Conservation (phyloP, 2,888 invertebrate genomes). For the Clusia tigrina region DNA sequence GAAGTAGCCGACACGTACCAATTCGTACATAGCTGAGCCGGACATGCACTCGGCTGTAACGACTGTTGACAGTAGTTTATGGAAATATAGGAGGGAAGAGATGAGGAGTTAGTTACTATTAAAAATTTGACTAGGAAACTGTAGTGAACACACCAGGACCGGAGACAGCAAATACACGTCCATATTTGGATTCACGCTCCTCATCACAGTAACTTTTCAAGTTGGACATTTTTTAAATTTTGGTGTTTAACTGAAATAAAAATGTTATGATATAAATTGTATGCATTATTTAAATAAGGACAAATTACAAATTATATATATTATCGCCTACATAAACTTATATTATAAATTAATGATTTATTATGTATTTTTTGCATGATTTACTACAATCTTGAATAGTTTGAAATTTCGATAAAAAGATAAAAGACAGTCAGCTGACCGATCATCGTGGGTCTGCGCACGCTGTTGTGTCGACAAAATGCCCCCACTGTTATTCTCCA, state of each 20-base stretch:
- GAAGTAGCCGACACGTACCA: constrained; percentile 97
- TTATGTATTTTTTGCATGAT: too few relatives aligned
- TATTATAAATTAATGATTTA: too few relatives aligned
- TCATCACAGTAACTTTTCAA: constrained; percentile 81
- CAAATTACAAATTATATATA: background rate
- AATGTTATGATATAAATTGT: background rate
- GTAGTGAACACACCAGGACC: constrained; percentile 92
- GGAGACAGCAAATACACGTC: constrained; percentile 96
- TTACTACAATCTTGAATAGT: too few relatives aligned
- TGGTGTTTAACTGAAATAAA: constrained; percentile 42
- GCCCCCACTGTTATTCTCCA: too few relatives aligned
- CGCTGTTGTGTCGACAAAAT: too few relatives aligned
- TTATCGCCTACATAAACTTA: too few relatives aligned
- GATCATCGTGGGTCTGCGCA: too few relatives aligned
- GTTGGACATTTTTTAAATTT: constrained; percentile 68
- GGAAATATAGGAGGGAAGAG: too few relatives aligned
- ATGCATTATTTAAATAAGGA: background rate
- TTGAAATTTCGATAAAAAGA: too few relatives aligned
- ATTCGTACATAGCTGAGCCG: constrained; percentile 99
- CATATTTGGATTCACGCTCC: constrained; percentile 87
- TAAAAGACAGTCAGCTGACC: too few relatives aligned
- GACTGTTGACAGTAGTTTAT: constrained; percentile 79
- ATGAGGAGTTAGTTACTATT: background rate
- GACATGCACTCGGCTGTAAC: constrained; percentile 99
- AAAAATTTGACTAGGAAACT: background rate